phyloP scores from a whole-genome alignment of 53 echinoderm and acorn worm species.

The Stichopus horrens region DNA sequence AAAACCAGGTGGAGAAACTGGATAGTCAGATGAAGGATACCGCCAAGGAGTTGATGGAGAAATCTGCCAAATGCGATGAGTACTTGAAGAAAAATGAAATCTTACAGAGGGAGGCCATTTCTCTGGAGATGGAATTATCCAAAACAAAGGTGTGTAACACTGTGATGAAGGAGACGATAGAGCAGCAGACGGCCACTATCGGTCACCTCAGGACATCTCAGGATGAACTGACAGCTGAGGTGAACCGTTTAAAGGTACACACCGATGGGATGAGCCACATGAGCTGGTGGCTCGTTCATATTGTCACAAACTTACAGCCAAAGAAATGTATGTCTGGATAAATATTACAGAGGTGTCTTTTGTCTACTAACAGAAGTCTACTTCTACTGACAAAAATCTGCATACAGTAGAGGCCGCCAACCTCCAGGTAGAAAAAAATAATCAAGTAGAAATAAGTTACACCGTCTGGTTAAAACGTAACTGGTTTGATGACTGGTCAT shows the following conservation, averaged over 20 bases:
- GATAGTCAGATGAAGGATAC: not conserved
- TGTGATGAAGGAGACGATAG: not conserved
- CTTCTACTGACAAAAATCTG: no score
- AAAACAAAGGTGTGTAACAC: slow-evolving; percentile 28
- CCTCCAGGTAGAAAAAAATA: no score
- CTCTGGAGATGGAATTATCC: slow-evolving; percentile 20
- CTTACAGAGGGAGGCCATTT: slow-evolving; percentile 13
- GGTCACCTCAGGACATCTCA: slow-evolving; percentile 13
- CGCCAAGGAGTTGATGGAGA: not conserved
- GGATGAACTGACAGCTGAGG: not conserved
- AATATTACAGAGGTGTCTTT: no score
- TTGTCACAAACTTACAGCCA: no score
- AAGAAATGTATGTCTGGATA: no score
- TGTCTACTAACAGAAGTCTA: no score
- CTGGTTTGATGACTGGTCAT: no score
- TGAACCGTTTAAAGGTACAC: not conserved
- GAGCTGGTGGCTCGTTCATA: no score
- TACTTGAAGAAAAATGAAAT: not conserved
- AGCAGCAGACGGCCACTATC: slow-evolving; percentile 6
- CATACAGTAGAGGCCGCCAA: no score
- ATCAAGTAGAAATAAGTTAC: no score
- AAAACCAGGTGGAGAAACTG: not conserved
- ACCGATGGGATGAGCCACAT: no score
- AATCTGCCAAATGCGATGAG: not conserved
- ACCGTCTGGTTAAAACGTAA: no score